Base-by-base conservation (phyloP, 1,140 invertebrate species). In the Drosophila aff. region DNA sequence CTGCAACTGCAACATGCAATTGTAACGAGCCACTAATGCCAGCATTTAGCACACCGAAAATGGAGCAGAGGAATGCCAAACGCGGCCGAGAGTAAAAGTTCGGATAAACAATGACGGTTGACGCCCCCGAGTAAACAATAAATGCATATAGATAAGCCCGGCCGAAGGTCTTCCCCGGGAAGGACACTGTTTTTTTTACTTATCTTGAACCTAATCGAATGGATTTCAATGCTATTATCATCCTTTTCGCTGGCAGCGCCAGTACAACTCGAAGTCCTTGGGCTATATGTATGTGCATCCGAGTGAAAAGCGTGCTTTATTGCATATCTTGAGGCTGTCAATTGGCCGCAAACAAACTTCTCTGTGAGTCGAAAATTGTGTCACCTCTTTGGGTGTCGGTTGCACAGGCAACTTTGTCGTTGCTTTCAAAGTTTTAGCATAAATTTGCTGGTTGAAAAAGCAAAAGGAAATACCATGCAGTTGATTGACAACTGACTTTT, bases 1-100 rank as follows among this genome's bases (percentile, higher is more conserved):
- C 53, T 40, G 36, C 43, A 58, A 68, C 58, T 73, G 71, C 65
- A 87, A 83, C 83, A 87, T 87, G 83, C 84, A 87, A 89, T 61
- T 87, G 83, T 87, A 87, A 87, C 83, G 84, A 87, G 83, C 77
- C 81, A 87, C 83, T 87, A 87, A 87, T 87, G 83, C 81, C 75
- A 55, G 81, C 80, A 87, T 89, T 89, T 89, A 87, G 80, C 82
- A 77, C 81, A 61, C 67, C 58, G 67, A 47, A 75, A 79, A 75
- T 63, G 71, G 15, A 73, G 41, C 53, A 63, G 46, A 60, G 40
- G 33, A 47, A 49, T 47, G 55, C n/a, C 49, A 36, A 47, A 41
- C 11, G 53, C 47, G 33, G 36, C 50, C 59, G 44, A 78, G 65
- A 81, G 52, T 61, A 26, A 84, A 71, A 57, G 53, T 61, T 69